Evolutionary conservation across 1,140 invertebrate species (phyloP).

Genomic region (Acromyrmex charruanus): DNA sequence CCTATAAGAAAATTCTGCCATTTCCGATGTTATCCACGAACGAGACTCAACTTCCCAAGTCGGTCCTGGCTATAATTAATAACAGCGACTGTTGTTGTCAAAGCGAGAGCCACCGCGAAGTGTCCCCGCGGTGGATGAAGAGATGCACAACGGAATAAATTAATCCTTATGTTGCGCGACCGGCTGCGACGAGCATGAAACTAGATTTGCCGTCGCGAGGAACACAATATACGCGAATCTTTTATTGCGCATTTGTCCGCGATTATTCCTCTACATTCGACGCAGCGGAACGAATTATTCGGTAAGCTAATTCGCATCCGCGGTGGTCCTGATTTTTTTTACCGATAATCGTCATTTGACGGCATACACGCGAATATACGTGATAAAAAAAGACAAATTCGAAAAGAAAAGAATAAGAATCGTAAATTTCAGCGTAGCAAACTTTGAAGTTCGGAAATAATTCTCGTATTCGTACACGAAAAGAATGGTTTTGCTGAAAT

Average conservation of each 20-base stretch:
- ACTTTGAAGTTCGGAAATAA: no score
- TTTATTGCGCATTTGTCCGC: background rate
- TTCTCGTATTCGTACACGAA: no score
- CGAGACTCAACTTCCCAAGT: background rate
- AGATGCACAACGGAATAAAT: conserved; percentile 16
- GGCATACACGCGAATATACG: background rate
- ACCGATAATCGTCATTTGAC: background rate
- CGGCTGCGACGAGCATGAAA: conserved; percentile 39
- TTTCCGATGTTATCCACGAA: background rate
- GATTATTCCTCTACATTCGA: conserved; percentile 8
- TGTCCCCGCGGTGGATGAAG: conserved; percentile 8
- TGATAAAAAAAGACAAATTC: background rate
- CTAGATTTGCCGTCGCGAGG: conserved; percentile 36
- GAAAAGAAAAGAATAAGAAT: background rate
- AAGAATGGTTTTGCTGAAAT: no score
- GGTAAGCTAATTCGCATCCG: background rate
- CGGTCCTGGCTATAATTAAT: conserved; percentile 29
- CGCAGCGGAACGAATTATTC: conserved; percentile 26
- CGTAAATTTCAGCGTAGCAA: background rate
- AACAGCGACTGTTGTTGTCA: conserved; percentile 36
- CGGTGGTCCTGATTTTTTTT: conserved; percentile 19
- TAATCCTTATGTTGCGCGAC: conserved; percentile 20
- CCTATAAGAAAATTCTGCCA: background rate
- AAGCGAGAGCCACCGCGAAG: conserved; percentile 18
- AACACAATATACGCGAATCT: background rate